phyloP scores from a whole-genome alignment of 2,888 invertebrate genomes.

The Lasioglossum vierecki region DNA sequence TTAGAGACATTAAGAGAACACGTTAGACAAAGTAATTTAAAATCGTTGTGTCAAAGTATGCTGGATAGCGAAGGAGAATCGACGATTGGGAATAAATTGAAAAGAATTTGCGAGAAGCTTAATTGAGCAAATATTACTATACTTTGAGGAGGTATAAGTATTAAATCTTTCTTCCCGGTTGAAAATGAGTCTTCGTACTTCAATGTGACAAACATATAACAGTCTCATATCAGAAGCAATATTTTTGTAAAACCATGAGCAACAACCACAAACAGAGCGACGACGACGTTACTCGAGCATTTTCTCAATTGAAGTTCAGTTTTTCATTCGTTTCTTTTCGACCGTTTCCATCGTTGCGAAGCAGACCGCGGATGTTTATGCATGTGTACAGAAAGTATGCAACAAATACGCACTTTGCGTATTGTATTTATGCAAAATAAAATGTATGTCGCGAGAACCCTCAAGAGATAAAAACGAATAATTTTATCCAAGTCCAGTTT shows the following conservation, averaged over 20 bases:
- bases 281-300: slow-evolving; percentile 4
- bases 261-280: slow-evolving; percentile 9
- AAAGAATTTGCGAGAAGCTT: slow-evolving; percentile 20
- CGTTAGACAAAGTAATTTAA: slow-evolving; percentile 28
- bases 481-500: slow-evolving; percentile 1
- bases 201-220: slow-evolving; percentile 7
- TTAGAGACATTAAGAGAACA: slow-evolving; percentile 43
- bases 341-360: neutral
- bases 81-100: slow-evolving; percentile 27
- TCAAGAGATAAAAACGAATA: slow-evolving; percentile 2
- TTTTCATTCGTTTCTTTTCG: neutral
- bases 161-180: slow-evolving; percentile 16
- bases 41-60: slow-evolving; percentile 26
- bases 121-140: slow-evolving; percentile 11
- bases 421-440: slow-evolving; percentile 8
- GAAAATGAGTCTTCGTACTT: slow-evolving; percentile 17
- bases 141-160: slow-evolving; percentile 12
- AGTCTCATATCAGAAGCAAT: slow-evolving; percentile 21
- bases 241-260: slow-evolving; percentile 6
- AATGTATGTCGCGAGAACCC: neutral
- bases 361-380: neutral
- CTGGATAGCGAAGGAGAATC: neutral
- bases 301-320: neutral
- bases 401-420: neutral
- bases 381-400: neutral